Base-by-base conservation (phyloP, 2,797 vertebrate genomes). In the Dromococcyx pavoninus region DNA sequence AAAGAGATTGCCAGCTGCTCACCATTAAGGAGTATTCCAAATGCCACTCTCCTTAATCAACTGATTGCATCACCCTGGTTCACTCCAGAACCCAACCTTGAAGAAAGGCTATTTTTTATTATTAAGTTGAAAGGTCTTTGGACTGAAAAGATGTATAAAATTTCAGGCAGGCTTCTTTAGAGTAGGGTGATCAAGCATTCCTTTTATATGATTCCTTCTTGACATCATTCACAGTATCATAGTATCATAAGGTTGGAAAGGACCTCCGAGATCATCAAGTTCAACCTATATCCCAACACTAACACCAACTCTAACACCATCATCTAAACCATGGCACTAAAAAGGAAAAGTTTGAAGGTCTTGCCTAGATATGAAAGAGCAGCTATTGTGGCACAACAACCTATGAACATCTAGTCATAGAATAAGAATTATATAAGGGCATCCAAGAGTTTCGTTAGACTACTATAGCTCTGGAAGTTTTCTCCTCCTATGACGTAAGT, bases 401-500 rank as follows among this genome's bases (percentile, higher is more conserved):
- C 8, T 65, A n/a, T 6, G 2, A 86, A 28, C 9, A 57, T 11
- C 39, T n/a, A 44, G 27, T 44, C 37, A 66, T 0, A 84, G 8
- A 93, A n/a, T 2, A 66, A 27, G 9, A 17, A 74, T 51, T 43
- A 65, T 77, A 14, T 48, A 60, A 28, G 6, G 24, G 66, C 15
- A 78, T 5, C 5, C 2, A 73, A n/a, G 17, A 71, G 6, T 54
- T 67, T 41, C 5, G 75, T 50, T 11, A 28, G 7, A 41, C 21
- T 54, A 15, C 5, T 61, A 50, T 0, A 48, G 12, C 33, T 56
- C 41, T 39, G 9, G 24, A 66, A 10, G 5, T 51, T 71, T 39
- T 62, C 32, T 18, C 13, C 5, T 6, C 56, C 17, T 64, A 27
- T 1, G 8, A 0, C 4, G 65, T 8, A 62, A 65, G 9, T 9